Percentiles rank a stretch among this genome's conserved stretches.
Evolutionary conservation across 2,888 invertebrate species (phyloP).

Genomic region (Blastobasis lacticolella): DNA sequence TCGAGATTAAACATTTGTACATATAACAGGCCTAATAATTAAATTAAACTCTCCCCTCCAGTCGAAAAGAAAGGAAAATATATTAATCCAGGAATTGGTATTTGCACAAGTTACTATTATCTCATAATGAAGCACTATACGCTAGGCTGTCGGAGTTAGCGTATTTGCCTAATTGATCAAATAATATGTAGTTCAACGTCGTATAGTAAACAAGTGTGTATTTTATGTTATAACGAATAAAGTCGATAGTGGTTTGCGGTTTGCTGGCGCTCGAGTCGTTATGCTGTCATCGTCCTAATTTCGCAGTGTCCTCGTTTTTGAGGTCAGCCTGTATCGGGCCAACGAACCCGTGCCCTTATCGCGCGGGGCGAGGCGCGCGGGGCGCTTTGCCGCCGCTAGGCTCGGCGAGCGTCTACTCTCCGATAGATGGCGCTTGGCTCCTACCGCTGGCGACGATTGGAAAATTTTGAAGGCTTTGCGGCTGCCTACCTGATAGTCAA

Average conservation of each 20-base stretch:
- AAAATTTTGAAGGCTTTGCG: not conserved
- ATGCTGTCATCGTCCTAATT: constrained; percentile 74
- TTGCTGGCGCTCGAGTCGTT: constrained; percentile 59
- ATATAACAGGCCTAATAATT: too few relatives aligned
- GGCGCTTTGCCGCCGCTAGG: constrained; percentile 23
- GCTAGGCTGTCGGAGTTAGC: constrained; percentile 64
- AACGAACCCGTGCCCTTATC: constrained; percentile 75
- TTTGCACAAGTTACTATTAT: not conserved
- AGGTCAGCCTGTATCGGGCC: constrained; percentile 77
- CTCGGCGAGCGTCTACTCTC: constrained; percentile 40
- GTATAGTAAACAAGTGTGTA: constrained; percentile 16
- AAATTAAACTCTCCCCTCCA: too few relatives aligned
- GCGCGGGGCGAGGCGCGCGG: constrained; percentile 45
- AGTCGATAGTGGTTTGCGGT: constrained; percentile 43
- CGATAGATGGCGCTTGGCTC: constrained; percentile 50
- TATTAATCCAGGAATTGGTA: too few relatives aligned
- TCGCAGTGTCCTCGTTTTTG: constrained; percentile 82
- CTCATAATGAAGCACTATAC: constrained; percentile 52
- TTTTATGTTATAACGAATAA: constrained; percentile 23
- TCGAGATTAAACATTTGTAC: constrained; percentile 5
- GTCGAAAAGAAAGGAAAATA: too few relatives aligned
- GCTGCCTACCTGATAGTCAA: too few relatives aligned
- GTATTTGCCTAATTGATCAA: constrained; percentile 74
- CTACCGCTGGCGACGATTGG: not conserved
- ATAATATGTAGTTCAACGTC: constrained; percentile 62